Evolutionary conservation across 2,888 invertebrate species (phyloP).

Genomic region (Dorcus hopei): DNA sequence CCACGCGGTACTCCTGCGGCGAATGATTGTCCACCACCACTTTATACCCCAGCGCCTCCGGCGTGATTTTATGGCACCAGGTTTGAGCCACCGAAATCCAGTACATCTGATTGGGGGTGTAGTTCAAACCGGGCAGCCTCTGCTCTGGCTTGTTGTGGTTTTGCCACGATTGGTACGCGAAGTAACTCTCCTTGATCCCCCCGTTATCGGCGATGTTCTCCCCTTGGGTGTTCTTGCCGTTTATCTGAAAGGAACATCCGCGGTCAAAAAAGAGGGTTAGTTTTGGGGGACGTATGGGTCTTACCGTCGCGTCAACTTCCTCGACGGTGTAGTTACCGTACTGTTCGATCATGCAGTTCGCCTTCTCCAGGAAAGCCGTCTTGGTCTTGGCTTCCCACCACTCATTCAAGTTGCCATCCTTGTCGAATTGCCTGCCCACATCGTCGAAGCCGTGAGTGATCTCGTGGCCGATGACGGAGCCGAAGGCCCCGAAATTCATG

Average conservation of each 20-base stretch:
- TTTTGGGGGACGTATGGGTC: constrained; percentile 23
- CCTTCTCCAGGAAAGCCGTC: constrained; percentile 75
- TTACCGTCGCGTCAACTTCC: constrained; percentile 71
- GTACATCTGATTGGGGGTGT: constrained; percentile 52
- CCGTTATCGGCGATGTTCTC: constrained; percentile 96
- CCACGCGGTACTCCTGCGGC: constrained; percentile 56
- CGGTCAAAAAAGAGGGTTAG: neutral
- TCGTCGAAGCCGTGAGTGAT: constrained; percentile 90
- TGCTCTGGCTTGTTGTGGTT: constrained; percentile 40
- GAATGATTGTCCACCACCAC: constrained; percentile 48
- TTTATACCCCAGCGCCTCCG: constrained; percentile 42
- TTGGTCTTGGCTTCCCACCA: constrained; percentile 91
- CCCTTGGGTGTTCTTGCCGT: constrained; percentile 88
- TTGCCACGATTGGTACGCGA: constrained; percentile 44
- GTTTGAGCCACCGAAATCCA: constrained; percentile 60
- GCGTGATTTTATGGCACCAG: constrained; percentile 55
- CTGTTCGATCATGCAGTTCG: constrained; percentile 89
- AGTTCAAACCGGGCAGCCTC: constrained; percentile 40
- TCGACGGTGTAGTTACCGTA: constrained; percentile 87
- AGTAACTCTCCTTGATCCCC: constrained; percentile 83
- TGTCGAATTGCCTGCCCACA: constrained; percentile 89
- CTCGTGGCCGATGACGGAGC: constrained; percentile 89
- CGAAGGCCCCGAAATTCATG: constrained; percentile 90
- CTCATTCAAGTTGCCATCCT: constrained; percentile 84
- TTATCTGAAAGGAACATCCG: constrained; percentile 58